Base-by-base conservation (phyloP, 2,113 vertebrate species). In the Actenoides hombroni region DNA sequence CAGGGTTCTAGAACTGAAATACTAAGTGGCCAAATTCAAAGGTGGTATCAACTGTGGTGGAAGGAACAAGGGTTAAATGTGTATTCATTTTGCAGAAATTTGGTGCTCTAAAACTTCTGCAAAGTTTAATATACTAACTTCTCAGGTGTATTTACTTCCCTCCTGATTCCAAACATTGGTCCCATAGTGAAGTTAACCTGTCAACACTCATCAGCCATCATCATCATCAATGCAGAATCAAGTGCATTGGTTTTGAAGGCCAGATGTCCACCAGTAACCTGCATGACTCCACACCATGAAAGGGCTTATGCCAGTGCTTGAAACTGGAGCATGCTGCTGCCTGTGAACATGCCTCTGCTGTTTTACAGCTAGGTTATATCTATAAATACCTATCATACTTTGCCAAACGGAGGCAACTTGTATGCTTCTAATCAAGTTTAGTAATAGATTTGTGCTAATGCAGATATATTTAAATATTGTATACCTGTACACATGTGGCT, bases 241-340 rank as follows among this genome's bases (percentile, higher is more conserved):
- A 31, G 9, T 2, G 13, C 67, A 3, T 5, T 61, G 25, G 48
- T 39, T 93, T 63, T 5, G 6, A 53, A 39, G 35, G 40, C 12
- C 61, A 79, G 48, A 39, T 16, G 17, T 2, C 28, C 31, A 29
- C n/a, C 39, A 46, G n/a, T 11, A 49, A 63, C n/a, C 61, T 64
- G 24, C 28, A 11, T 0, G 1, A 44, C 31, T 59, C 46, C 21
- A 10, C 51, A 75, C 8, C 8, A 8, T 3, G 19, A 29, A 35
- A 11, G 35, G 24, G n/a, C 42, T 56, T 49, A 23, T 40, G 71
- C 10, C 39, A 76, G 11, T 9, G 35, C 57, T n/a, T 40, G 26
- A 25, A 86, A 64, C 2, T 6, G 29, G 39, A 29, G 37, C 26
- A 6, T 0, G 0, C 8, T 53, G 21, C 35, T 25, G 16, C 0